Evolutionary conservation across 2,888 invertebrate genomes (phyloP).

Genomic region (Ryuthela nishihirai): DNA sequence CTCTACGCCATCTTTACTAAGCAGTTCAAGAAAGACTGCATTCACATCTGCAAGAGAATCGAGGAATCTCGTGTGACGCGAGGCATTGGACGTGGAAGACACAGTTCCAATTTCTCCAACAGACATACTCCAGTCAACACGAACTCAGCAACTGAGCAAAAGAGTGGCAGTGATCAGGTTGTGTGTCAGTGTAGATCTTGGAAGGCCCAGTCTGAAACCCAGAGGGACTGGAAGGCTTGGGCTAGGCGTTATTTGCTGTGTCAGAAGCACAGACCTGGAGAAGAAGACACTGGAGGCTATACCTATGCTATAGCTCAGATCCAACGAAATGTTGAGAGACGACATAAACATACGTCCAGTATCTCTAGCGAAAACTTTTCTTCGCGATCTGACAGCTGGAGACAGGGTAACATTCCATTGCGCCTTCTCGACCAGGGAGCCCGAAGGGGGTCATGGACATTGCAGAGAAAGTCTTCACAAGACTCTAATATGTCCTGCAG

Average conservation of each 20-base stretch:
- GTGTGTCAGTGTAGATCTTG: conserved; percentile 14
- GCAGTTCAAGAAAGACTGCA: conserved; percentile 96
- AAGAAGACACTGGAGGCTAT: conserved; percentile 57
- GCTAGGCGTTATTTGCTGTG: conserved; percentile 31
- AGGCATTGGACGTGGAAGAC: conserved; percentile 78
- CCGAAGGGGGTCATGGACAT: conserved; percentile 25
- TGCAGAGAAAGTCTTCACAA: conserved; percentile 84
- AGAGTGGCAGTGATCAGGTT: conserved; percentile 46
- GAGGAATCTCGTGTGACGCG: conserved; percentile 88
- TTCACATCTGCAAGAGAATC: conserved; percentile 90
- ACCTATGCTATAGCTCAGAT: conserved; percentile 71
- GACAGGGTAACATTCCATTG: conserved; percentile 46
- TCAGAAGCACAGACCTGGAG: conserved; percentile 11
- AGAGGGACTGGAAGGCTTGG: conserved; percentile 26
- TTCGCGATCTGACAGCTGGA: conserved; percentile 81
- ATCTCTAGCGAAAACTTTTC: conserved; percentile 79
- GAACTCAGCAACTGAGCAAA: conserved; percentile 70
- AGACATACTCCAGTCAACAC: conserved; percentile 82
- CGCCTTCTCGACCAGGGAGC: conserved; percentile 24
- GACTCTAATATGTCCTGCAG: conserved; percentile 87
- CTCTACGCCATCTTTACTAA: conserved; percentile 96
- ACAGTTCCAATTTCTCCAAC: conserved; percentile 83
- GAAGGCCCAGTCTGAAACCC: conserved; percentile 5
- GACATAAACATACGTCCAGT: conserved; percentile 62
- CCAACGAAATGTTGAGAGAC: conserved; percentile 58